Base-by-base conservation (phyloP, 2,888 invertebrate species). In the Himalopsyche anomala region DNA sequence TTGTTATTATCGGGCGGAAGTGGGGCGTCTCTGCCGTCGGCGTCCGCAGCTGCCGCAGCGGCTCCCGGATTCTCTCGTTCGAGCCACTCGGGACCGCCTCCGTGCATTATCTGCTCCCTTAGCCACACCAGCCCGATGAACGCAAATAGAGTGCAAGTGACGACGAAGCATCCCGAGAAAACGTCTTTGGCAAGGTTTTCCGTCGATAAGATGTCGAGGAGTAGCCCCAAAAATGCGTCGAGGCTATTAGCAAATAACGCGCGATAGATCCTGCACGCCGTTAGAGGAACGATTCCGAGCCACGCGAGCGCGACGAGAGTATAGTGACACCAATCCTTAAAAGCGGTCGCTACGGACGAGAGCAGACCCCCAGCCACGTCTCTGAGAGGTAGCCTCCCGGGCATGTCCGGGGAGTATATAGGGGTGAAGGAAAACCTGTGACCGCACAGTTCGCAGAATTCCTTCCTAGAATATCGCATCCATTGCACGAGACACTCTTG, bases 391-490 rank as follows among this genome's bases (percentile, higher is more conserved):
- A 99, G 93, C 87, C 99, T 95, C 87, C 99, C 95, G n/a, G 99
- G 99, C 99, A 99, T 99, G 91, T 99, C 99, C 45, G 99, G 98
- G n/a, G 99, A 98, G 92, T 99, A 99, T 90, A 99, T 99, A 45
- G 99, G 99, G 90, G 98, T 98, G 91, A 99, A 99, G 5, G 98
- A 98, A 92, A 99, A 99, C 87, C 98, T 95, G 92, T 99, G 98
- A 88, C 99, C 98, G 92, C 99, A 99, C 89, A 99, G 92, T 92
- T 99, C 99, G 93, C 99, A 99, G 91, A 98, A 99, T 92, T 99
- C 99, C 93, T 99, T 99, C 89, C 98, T 95, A 88, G 99, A 99
- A 92, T 99, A 99, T 89, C 99, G 96, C 95, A 99, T 97, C 99
- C 99, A 99, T 93, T 99, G 99, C 90, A 99, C 96, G 88, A 99